Conservation (phyloP, 2,113 vertebrate species). For the Camelus dromedarius region DNA sequence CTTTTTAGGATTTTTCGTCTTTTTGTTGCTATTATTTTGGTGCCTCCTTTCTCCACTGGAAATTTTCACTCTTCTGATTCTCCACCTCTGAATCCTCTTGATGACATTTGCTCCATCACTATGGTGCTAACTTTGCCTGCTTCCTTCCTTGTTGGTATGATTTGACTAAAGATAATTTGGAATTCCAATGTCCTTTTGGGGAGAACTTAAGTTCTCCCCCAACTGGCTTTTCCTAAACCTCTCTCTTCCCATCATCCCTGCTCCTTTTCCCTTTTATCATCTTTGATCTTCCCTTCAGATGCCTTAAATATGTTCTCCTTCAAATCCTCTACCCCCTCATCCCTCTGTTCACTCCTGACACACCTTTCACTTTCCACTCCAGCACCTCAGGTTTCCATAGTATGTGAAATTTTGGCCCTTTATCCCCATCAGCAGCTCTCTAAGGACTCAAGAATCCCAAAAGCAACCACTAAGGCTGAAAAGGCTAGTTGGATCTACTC, state of each 20-base stretch:
- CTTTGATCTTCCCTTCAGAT: background rate
- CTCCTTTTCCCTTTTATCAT: background rate
- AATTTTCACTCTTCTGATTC: background rate
- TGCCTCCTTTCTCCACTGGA: background rate
- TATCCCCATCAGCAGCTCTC: accelerated
- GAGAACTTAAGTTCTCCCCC: background rate
- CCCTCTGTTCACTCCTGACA: background rate
- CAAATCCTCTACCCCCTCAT: background rate
- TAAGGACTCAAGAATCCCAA: background rate
- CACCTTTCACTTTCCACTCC: background rate
- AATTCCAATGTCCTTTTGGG: background rate
- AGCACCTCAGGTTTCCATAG: background rate
- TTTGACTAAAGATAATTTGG: background rate
- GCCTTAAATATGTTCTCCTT: background rate
- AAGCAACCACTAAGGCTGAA: background rate
- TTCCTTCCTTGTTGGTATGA: background rate
- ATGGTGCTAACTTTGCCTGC: background rate
- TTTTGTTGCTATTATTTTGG: background rate
- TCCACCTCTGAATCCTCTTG: background rate
- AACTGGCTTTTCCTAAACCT: background rate
- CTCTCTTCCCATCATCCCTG: background rate
- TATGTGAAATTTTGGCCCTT: accelerated
- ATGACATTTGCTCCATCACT: background rate
- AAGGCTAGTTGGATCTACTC: background rate
- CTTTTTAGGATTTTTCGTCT: background rate